phyloP scores from a whole-genome alignment of 2,888 invertebrate species.

The Harpalus rufipes region DNA sequence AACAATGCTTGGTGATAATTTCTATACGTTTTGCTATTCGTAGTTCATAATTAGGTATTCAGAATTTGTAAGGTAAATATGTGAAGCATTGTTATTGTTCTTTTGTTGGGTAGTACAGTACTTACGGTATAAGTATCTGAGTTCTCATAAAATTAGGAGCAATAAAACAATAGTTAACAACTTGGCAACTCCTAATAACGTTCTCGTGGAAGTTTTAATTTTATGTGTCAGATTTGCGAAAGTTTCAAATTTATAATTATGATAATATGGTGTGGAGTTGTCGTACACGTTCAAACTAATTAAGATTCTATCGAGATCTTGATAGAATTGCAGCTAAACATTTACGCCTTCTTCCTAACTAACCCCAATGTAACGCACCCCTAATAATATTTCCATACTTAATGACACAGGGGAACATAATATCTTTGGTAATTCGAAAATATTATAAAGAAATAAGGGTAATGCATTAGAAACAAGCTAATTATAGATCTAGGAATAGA shows the following conservation, averaged over 20 bases:
- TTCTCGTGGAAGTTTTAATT: conserved; percentile 36
- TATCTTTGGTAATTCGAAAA: conserved; percentile 12
- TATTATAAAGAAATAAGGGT: background rate
- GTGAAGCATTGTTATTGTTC: background rate
- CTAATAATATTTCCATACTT: conserved; percentile 32
- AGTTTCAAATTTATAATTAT: conserved; percentile 50
- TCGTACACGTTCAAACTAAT: conserved; percentile 51
- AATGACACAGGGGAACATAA: conserved; percentile 10
- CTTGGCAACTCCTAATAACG: background rate
- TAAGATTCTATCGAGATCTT: conserved; percentile 47
- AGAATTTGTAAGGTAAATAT: background rate
- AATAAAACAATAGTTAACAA: conserved; percentile 7
- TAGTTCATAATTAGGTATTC: too few species aligned
- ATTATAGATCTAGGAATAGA: conserved; percentile 4
- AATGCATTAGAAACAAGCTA: conserved; percentile 9
- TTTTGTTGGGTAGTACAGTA: background rate
- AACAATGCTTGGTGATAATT: too few species aligned
- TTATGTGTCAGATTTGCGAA: conserved; percentile 53
- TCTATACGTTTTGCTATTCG: too few species aligned
- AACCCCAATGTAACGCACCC: conserved; percentile 17
- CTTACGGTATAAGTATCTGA: background rate
- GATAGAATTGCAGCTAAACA: conserved; percentile 34
- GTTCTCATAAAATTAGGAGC: conserved; percentile 2
- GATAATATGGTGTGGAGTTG: conserved; percentile 47
- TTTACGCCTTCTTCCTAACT: conserved; percentile 15